phyloP scores from a whole-genome alignment of 2,888 invertebrate species.

The Ornithoptera alexandrae region DNA sequence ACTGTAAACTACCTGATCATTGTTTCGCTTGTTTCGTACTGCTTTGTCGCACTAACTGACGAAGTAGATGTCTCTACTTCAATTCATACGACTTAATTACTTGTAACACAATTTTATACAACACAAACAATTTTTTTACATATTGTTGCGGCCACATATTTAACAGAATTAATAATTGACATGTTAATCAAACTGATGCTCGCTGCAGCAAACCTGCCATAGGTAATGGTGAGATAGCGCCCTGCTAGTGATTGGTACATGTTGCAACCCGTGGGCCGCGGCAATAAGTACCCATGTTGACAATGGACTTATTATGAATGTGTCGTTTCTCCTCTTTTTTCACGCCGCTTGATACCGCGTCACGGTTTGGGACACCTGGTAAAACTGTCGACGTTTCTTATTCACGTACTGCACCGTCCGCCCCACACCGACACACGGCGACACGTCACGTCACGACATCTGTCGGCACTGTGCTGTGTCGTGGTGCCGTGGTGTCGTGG shows the following conservation, averaged over 20 bases:
- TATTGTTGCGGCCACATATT: slow-evolving; percentile 17
- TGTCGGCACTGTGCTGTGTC: too few species aligned
- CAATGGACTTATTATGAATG: slow-evolving; percentile 66
- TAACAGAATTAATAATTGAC: not conserved
- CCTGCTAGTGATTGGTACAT: too few species aligned
- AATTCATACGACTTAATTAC: not conserved
- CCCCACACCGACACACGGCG: slow-evolving; percentile 36
- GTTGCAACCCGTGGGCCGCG: not conserved
- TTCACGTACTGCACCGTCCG: slow-evolving; percentile 51
- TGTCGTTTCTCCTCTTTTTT: slow-evolving; percentile 77
- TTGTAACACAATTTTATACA: not conserved
- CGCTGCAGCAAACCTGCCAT: too few species aligned
- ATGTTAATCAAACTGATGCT: not conserved
- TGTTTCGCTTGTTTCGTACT: slow-evolving; percentile 32
- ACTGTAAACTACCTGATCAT: slow-evolving; percentile 13
- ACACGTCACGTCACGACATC: slow-evolving; percentile 3
- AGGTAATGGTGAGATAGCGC: too few species aligned
- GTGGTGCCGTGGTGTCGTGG: too few species aligned
- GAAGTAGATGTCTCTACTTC: not conserved
- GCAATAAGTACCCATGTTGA: slow-evolving; percentile 25
- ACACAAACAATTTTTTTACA: slow-evolving; percentile 11
- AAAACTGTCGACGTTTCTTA: slow-evolving; percentile 67
- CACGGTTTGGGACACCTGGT: slow-evolving; percentile 77
- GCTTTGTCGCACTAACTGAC: slow-evolving; percentile 25
- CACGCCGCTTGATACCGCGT: slow-evolving; percentile 79